Conservation (phyloP, 2,113 vertebrate genomes). For the Aptenodytes forsteri region DNA sequence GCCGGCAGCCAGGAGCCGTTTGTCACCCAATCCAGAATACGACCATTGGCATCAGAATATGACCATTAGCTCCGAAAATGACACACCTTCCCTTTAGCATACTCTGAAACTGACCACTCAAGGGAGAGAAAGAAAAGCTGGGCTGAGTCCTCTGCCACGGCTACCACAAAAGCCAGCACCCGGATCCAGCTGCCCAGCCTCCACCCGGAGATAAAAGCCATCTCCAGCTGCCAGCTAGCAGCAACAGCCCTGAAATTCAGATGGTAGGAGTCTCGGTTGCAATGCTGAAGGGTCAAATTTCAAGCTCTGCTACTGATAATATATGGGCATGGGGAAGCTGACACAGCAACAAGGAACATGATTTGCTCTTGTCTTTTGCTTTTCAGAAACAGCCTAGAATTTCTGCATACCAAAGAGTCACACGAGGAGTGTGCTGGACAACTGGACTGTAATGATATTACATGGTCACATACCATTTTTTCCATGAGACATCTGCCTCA, state of each 20-base stretch:
- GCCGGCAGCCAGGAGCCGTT: fast-evolving
- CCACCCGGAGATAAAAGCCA: not conserved
- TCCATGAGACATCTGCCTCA: not conserved
- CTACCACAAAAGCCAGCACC: not conserved
- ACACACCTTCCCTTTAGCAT: not conserved
- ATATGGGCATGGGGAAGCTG: not conserved
- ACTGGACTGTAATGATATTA: not conserved
- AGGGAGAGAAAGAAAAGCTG: not conserved
- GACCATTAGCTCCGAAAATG: not conserved
- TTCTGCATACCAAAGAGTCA: not conserved
- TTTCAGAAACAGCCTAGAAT: not conserved
- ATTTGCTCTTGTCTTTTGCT: not conserved
- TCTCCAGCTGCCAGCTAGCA: not conserved
- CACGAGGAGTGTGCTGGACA: not conserved
- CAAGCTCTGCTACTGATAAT: not conserved
- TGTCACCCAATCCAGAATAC: not conserved
- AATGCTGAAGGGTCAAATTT: not conserved
- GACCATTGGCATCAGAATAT: not conserved
- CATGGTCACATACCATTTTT: not conserved
- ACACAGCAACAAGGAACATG: not conserved
- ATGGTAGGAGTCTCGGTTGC: not conserved
- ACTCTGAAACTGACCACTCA: not conserved
- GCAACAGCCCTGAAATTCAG: not conserved
- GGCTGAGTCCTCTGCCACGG: not conserved
- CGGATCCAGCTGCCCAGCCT: not conserved